Conservation (phyloP, 1,140 invertebrate genomes). For the Microplitis demolitor region DNA sequence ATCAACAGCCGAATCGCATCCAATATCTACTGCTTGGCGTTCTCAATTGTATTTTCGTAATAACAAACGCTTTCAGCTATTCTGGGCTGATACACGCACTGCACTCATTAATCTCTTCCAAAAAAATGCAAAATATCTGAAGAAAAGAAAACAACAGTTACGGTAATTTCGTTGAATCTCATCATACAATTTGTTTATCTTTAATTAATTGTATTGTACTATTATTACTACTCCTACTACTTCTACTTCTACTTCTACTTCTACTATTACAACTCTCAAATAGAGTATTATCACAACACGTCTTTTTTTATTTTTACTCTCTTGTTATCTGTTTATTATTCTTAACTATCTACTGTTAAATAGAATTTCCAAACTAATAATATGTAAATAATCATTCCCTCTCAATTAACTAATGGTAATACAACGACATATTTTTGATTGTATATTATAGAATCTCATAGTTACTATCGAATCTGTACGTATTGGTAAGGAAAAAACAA, state of each 20-base stretch:
- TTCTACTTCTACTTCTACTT: too few relatives aligned
- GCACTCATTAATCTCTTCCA: conserved; percentile 45
- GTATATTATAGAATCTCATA: conserved; percentile 1
- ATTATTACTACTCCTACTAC: too few relatives aligned
- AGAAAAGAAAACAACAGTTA: conserved; percentile 44
- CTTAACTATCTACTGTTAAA: not conserved
- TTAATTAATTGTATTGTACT: too few relatives aligned
- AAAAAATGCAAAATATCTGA: conserved; percentile 39
- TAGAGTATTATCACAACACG: not conserved
- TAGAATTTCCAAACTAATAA: not conserved
- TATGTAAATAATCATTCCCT: conserved; percentile 20
- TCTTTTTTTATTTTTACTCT: not conserved
- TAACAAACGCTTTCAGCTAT: conserved; percentile 48
- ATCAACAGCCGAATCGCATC: conserved; percentile 29
- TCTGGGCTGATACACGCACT: conserved; percentile 45
- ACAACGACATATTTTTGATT: conserved; percentile 24
- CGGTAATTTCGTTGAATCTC: conserved; percentile 47
- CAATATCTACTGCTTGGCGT: conserved; percentile 35
- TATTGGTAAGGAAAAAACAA: not conserved
- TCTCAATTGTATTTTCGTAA: conserved; percentile 44
- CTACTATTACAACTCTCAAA: not conserved
- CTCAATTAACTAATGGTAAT: conserved; percentile 11
- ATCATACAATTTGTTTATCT: conserved; percentile 11
- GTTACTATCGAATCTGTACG: not conserved
- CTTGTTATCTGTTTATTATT: not conserved